Conservation (phyloP, 2,797 vertebrate genomes). For the Galago senegalensis region DNA sequence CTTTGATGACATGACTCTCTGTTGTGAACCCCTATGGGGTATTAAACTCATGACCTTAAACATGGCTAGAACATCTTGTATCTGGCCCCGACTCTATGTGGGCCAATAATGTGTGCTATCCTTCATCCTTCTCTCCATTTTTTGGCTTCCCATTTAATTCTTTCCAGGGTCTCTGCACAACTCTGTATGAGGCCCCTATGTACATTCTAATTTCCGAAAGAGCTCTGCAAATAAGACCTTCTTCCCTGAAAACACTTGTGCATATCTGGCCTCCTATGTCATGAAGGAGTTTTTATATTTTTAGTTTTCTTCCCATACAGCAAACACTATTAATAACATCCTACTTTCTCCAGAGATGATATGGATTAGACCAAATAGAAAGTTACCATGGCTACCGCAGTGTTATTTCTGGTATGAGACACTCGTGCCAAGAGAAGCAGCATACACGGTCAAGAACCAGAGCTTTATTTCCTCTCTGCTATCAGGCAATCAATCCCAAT, state of each 20-base stretch:
- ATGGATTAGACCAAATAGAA: slow-evolving; percentile 89
- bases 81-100: not conserved
- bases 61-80: not conserved
- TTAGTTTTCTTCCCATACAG: slow-evolving; percentile 88
- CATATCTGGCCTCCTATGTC: slow-evolving; percentile 85
- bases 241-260: slow-evolving; percentile 81
- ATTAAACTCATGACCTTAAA: not conserved
- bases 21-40: not conserved
- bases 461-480: slow-evolving; percentile 82
- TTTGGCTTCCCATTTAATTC: not conserved
- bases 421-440: slow-evolving; percentile 88
- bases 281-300: slow-evolving; percentile 81
- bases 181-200: not conserved
- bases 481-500: slow-evolving; percentile 80
- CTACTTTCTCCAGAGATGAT: slow-evolving; percentile 88
- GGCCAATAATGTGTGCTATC: not conserved
- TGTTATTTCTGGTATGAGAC: slow-evolving; percentile 91
- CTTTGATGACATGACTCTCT: not conserved
- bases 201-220: slow-evolving; percentile 50
- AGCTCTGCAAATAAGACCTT: slow-evolving; percentile 59
- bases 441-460: slow-evolving; percentile 83
- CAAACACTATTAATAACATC: slow-evolving; percentile 90
- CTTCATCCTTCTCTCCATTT: not conserved
- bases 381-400: slow-evolving; percentile 91
- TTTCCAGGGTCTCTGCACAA: not conserved